These are phyloP conservation scores for Petrocephalus sullivani DNA, from an alignment of 2,797 vertebrate genomes.

Conservation along the genomic window DNA sequence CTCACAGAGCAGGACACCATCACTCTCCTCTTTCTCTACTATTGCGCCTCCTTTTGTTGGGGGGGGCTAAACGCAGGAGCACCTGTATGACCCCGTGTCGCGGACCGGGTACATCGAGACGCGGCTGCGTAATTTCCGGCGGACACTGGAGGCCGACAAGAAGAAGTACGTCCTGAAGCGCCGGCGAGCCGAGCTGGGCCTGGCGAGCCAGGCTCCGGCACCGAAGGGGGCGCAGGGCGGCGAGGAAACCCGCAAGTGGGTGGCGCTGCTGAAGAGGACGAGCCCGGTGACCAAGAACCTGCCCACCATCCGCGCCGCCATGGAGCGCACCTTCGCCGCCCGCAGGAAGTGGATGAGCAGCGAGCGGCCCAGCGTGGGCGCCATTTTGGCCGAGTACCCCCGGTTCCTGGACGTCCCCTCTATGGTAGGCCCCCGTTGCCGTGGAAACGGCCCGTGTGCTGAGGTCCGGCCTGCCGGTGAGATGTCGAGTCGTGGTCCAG, in stretches of 20 bases:
- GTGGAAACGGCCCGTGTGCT: background rate
- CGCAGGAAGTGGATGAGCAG: conserved; percentile 28
- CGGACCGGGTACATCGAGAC: conserved; percentile 33
- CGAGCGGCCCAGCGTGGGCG: conserved; percentile 21
- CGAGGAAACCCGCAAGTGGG: conserved; percentile 28
- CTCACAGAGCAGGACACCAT: background rate
- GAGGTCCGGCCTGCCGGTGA: background rate
- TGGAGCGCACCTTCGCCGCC: conserved; percentile 30
- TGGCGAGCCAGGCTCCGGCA: background rate
- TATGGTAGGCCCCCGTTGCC: conserved; percentile 18
- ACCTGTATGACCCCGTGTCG: conserved; percentile 29
- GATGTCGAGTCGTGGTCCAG: background rate
- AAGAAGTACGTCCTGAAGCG: conserved; percentile 33
- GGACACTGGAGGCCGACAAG: conserved; percentile 30
- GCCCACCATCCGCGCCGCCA: conserved; percentile 24
- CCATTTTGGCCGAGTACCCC: conserved; percentile 25
- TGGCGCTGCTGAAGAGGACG: conserved; percentile 27
- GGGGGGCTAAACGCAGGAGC: conserved; percentile 10
- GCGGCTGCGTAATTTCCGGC: conserved; percentile 28
- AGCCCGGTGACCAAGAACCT: conserved; percentile 27
- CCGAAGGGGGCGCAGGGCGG: background rate
- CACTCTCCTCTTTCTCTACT: background rate
- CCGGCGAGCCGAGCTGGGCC: conserved; percentile 21
- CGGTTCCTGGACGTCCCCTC: conserved; percentile 29
- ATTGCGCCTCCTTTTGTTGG: background rate